Evolutionary conservation across 2,888 invertebrate genomes (phyloP), one percentile per base, ranked within the genome.

Genomic region (Acrocera orbiculus): DNA sequence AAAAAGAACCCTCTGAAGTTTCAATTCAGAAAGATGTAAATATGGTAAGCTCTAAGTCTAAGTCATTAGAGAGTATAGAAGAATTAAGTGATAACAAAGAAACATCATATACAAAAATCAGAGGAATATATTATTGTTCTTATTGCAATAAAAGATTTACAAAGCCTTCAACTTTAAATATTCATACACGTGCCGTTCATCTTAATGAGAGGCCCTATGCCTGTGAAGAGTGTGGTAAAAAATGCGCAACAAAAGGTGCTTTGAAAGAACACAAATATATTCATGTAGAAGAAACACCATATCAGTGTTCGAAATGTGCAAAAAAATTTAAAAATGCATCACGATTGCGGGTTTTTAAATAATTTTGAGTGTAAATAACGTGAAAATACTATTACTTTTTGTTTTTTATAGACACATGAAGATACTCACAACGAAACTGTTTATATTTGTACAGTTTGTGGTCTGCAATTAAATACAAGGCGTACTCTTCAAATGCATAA

Each of bases 401-500:
- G 20, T 4, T 7, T 22, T 5, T 17, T 41, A 1, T 31, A 55
- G 49, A 56, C 59, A 5, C 64, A 64, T 40, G 51, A 57, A 16
- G 63, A 64, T 36, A 62, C 52, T 5, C 64, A 64, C 42, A 53
- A 51, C 3, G 52, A 53, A 26, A 56, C 56, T 1, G 51, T 49
- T 8, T 64, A 62, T 35, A 51, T 54, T 25, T 64, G 64, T 40
- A 51, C 53, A 2, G 50, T 57, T 17, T 64, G 64, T 39, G 59
- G 59, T 2, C 17, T 51, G 5, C 45, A 54, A 35, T 46, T 64
- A 2, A 62, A 62, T 30, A 64, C 64, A 3, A 51, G 60, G 4
- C 51, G 64, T n/a, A 64, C 64, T 0, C 49, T 64, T 3, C 51
- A 58, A 29, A 62, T 61, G 54, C 64, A 64, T 41, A 54, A 62